Percentiles rank a stretch among this genome's conserved stretches.
Conservation (phyloP, 35 echinoderm and acorn worm genomes). For the Stichopus chloronotus region DNA sequence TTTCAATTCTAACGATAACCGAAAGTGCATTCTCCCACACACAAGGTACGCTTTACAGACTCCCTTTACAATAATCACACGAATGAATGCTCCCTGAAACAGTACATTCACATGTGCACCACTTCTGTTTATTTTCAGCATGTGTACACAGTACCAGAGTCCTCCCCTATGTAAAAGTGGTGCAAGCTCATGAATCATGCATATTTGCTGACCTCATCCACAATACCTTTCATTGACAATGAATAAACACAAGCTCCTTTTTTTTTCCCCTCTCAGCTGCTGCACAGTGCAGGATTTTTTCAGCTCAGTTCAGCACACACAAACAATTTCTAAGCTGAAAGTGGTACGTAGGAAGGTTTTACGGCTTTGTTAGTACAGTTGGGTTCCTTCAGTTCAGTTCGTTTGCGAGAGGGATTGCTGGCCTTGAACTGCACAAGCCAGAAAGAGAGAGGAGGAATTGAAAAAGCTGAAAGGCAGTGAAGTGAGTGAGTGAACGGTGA, state of each 20-base stretch:
- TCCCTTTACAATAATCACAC: too few species aligned
- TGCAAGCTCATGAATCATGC: slow-evolving; percentile 47
- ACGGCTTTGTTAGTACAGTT: slow-evolving; percentile 24
- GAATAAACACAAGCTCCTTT: slow-evolving; percentile 37
- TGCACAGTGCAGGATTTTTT: background rate
- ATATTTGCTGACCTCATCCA: slow-evolving; percentile 33
- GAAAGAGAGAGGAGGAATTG: background rate
- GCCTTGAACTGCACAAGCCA: background rate
- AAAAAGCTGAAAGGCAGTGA: background rate
- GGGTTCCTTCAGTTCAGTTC: background rate
- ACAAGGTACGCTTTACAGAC: too few species aligned
- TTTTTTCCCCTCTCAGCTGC: background rate
- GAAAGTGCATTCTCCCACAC: too few species aligned
- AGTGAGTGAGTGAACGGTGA: background rate
- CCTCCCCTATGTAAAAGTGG: background rate
- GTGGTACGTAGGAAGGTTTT: background rate
- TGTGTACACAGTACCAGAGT: background rate
- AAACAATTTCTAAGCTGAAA: slow-evolving; percentile 36
- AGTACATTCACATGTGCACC: too few species aligned
- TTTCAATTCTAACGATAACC: too few species aligned
- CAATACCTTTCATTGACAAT: slow-evolving; percentile 54
- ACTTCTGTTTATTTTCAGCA: too few species aligned
- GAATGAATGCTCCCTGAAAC: too few species aligned
- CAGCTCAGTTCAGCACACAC: slow-evolving; percentile 50
- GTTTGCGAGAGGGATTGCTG: background rate